Evolutionary conservation across 2,888 invertebrate species (phyloP).

Genomic region (Ornithoptera alexandrae): DNA sequence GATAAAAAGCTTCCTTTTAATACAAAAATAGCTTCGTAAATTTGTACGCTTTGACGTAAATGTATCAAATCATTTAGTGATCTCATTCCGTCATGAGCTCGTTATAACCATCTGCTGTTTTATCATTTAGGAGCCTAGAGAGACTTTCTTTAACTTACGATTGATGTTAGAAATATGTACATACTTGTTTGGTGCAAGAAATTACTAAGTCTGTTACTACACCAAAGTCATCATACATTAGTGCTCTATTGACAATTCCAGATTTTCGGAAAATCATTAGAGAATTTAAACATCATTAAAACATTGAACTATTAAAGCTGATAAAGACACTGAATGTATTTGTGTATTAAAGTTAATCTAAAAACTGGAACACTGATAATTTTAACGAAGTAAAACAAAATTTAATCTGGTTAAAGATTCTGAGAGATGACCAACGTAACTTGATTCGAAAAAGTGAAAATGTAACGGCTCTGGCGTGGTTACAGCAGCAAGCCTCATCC

Average conservation of each 20-base stretch:
- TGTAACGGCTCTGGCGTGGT: conserved; percentile 9
- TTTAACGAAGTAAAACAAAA: too few species aligned
- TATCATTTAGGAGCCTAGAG: conserved; percentile 76
- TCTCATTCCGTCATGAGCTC: conserved; percentile 48
- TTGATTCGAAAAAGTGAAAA: not conserved
- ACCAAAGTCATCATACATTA: conserved; percentile 4
- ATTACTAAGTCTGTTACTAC: conserved; percentile 14
- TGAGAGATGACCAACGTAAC: not conserved
- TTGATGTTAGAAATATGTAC: conserved; percentile 65
- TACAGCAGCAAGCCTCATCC: conserved; percentile 5
- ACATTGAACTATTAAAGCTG: too few species aligned
- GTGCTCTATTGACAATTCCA: not conserved
- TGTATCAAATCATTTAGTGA: conserved; percentile 29
- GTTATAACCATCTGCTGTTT: conserved; percentile 63
- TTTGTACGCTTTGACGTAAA: conserved; percentile 49
- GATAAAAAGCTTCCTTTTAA: conserved; percentile 71
- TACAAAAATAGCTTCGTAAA: conserved; percentile 46
- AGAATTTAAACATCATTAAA: too few species aligned
- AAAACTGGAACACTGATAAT: too few species aligned
- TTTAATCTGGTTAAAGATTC: not conserved
- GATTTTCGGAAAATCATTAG: too few species aligned
- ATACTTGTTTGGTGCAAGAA: conserved; percentile 52
- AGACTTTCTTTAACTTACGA: conserved; percentile 54
- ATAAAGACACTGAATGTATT: too few species aligned
- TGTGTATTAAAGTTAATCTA: too few species aligned